Percentiles rank a stretch among this genome's conserved stretches.
phyloP scores from a whole-genome alignment of 37 sponge, comb jelly and placozoan genomes.

The Haliclona indistincta region DNA sequence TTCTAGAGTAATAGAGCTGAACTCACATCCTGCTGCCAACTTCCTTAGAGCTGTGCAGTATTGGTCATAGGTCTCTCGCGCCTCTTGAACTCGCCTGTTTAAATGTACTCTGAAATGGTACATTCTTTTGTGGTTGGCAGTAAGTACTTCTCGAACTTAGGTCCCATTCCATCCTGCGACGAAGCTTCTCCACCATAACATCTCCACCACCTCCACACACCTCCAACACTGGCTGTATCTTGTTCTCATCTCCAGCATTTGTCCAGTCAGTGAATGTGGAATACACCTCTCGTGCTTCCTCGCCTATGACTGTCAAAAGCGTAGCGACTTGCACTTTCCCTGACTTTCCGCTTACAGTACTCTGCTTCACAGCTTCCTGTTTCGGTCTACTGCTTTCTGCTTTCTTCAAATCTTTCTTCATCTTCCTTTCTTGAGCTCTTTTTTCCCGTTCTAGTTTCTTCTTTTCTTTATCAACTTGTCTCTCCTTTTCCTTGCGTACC shows the following conservation, averaged over 20 bases:
- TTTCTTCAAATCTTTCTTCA: no score
- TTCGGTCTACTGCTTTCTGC: no score
- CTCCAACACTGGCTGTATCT: constrained; percentile 24
- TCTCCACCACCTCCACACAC: constrained; percentile 28
- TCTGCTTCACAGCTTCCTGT: no score
- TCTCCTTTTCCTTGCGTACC: no score
- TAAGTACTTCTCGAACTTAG: no score
- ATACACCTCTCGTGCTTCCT: constrained; percentile 44
- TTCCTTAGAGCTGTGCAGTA: constrained; percentile 25
- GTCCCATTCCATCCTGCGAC: no score
- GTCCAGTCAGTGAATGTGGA: constrained; percentile 42
- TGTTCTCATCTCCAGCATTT: constrained; percentile 19
- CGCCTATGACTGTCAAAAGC: constrained; percentile 34
- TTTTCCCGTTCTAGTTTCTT: no score
- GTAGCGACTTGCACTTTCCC: constrained; percentile 30
- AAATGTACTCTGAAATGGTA: constrained; percentile 39
- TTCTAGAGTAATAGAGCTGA: constrained; percentile 14
- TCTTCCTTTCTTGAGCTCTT: no score
- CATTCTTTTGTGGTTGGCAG: constrained; percentile 25
- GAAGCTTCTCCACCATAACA: no score
- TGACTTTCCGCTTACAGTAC: constrained; percentile 17
- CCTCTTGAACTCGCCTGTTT: constrained; percentile 30
- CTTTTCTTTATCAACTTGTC: no score
- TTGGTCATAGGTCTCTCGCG: constrained; percentile 39
- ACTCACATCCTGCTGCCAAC: constrained; percentile 30